Base-by-base conservation (phyloP, 2,113 vertebrate species). In the Bucco capensis region DNA sequence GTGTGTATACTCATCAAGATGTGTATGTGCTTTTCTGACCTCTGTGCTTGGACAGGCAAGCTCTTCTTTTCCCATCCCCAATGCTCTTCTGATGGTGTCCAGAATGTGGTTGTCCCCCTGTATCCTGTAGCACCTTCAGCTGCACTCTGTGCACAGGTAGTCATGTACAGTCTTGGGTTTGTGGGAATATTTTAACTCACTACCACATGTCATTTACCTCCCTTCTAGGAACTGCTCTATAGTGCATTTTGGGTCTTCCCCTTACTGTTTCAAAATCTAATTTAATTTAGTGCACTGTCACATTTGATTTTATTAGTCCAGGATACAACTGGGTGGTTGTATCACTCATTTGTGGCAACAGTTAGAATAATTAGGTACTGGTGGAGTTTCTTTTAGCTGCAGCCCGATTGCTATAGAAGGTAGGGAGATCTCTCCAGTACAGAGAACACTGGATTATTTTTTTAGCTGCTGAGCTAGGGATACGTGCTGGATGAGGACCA, bases 141-240 rank as follows among this genome's bases (percentile, higher is more conserved):
- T 54, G 2, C 42, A 8, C 46, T 56, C 50, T 65, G 22, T 5
- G 0, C 46, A 11, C 1, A 1, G 15, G 17, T 76, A 3, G 38
- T 79, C 30, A 13, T 4, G 3, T 14, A 17, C 23, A 24, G 47
- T 12, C 3, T 25, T 83, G 38, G n/a, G 12, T 33, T 78, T 83
- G 51, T 83, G 69, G 38, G 10, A 57, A 25, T 51, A 30, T 53
- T 80, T n/a, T 80, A 76, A 23, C 58, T 73, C 54, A 58, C 53
- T 40, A 46, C 40, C 37, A 76, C 50, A 54, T 19, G 18, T 60
- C 38, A 6, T 62, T 83, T 60, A 66, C 4, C 14, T 80, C 16
- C 23, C 23, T 86, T 66, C 56, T 74, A 47, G 23, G 73, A 90
- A 19, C 23, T 86, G 54, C 56, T 91, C 12, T n/a, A 2, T 54